Evolutionary conservation across 2,113 vertebrate genomes (phyloP), one percentile per base, ranked within the genome.

Genomic region (Thryonomys swinderianus): DNA sequence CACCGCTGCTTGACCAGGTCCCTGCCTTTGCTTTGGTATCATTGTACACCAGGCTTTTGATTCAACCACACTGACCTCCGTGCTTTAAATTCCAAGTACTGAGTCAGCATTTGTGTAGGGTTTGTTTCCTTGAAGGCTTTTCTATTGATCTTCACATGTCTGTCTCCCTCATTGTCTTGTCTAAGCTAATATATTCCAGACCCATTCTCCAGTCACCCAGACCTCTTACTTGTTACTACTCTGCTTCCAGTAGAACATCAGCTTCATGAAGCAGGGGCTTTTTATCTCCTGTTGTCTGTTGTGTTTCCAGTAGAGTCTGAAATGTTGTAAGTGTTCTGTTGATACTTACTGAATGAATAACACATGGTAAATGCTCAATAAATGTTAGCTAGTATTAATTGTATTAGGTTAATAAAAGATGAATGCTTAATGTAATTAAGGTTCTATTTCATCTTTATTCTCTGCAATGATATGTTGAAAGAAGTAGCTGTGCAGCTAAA

Each of bases 331-430:
- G 45, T 76, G 25, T 51, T 74, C 42, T 16, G 18, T 34, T 81
- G 74, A 21, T 87, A 37, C 4, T 32, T 61, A 78, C 21, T 30
- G 23, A 92, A 40, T 55, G 18, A 90, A 55, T 30, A 30, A 45
- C 30, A 64, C 25, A 6, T 90, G 59, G 14, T 57, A 81, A 82
- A 45, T 85, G 25, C 13, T 74, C n/a, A 23, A 9, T 30, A 64
- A 48, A 73, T 34, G 7, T 66, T 93, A 45, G 25, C 37, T 94
- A 74, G 10, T 78, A 80, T 71, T 95, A 93, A 85, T 90, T 85
- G 23, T 42, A 37, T 82, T 92, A 88, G 30, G 40, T 34, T 69
- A 64, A 90, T 90, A 45, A 95, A 79, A 45, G 12, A 14, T 88
- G 18, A 93, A 10, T 37, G 27, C 4, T 73, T 67, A 55, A 27